Base-by-base conservation (phyloP, 53 echinoderm and acorn worm species). In the Henricia sp. region DNA sequence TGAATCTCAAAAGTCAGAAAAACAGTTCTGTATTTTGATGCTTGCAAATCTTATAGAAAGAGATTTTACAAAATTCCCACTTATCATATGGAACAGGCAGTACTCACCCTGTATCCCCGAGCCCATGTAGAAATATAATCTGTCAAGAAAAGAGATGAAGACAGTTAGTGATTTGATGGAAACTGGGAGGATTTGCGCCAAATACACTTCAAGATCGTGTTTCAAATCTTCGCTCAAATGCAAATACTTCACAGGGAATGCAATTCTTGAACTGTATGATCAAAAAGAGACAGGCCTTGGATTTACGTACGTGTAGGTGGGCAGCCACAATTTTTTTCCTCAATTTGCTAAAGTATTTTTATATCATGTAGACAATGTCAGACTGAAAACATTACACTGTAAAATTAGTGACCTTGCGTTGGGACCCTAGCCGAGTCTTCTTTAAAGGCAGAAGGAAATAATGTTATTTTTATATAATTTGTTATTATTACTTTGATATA, bases 71-170 rank as follows among this genome's bases (percentile, higher is more conserved):
- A 6, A 44, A 44, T 44, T 37, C 40, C 19, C 67, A 67, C 40
- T 67, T 4, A 19, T 29, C 62, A 6, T 60, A 8, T 37, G 14
- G 67, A 5, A 67, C 8, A 38, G 19, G 5, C 8, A 2, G 13
- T 4, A 86, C 92, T 73, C 74, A 93, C 93, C 93, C 93, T 52
- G 76, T 68, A 28, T 93, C 93, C 19, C 93, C 93, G 0, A 93
- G 73, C 6, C 93, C 93, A 83, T 93, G 93, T 0, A 93, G 90
- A 63, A 93, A 93, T 35, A 93, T 90, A n/a, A 93, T 83, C 93
- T 93, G 71, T 27, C 27, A 30, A 74, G 30, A 20, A 40, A 58
- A 72, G n/a, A 92, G 21, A 43, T 14, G 67, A 77, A 75, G 26
- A 37, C 20, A 37, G 2, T 37, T 70, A 67, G 39, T 67, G 37